Conservation (phyloP, 2,113 vertebrate genomes). For the Tychaedon coryphoeus region DNA sequence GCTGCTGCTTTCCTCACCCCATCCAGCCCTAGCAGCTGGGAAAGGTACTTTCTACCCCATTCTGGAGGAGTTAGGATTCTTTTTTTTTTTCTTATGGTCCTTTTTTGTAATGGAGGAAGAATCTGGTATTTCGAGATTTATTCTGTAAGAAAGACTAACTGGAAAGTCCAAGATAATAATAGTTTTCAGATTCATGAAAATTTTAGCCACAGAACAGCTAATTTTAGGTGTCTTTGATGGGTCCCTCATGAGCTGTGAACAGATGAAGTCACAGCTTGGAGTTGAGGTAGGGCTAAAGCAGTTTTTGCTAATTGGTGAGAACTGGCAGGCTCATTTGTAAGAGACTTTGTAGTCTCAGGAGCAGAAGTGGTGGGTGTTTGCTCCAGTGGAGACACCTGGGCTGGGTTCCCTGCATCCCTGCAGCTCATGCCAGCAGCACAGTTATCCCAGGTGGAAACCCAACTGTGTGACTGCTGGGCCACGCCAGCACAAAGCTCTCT, state of each 20-base stretch:
- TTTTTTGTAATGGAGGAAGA: neutral
- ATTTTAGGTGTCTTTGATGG: conserved; percentile 38
- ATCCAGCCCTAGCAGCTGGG: neutral
- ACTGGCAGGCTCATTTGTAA: neutral
- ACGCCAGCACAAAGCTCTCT: neutral
- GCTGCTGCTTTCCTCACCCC: neutral
- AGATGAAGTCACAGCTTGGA: neutral
- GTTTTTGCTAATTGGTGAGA: neutral
- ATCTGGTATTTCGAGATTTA: neutral
- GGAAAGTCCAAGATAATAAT: conserved; percentile 27
- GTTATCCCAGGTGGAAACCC: neutral
- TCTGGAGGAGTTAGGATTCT: neutral
- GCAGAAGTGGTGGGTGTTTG: neutral
- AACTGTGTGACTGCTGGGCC: neutral
- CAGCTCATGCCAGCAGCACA: neutral
- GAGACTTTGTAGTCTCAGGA: neutral
- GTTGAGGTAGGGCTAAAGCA: neutral
- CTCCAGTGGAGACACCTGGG: neutral
- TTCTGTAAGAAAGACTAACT: neutral
- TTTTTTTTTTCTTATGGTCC: rapidly evolving
- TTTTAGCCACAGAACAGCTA: conserved; percentile 21
- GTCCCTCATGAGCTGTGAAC: neutral
- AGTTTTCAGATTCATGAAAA: conserved; percentile 23
- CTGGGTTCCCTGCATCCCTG: neutral
- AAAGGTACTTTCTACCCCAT: neutral